Evolutionary conservation across 2,113 vertebrate species (phyloP).

Genomic region (Bos taurus): DNA sequence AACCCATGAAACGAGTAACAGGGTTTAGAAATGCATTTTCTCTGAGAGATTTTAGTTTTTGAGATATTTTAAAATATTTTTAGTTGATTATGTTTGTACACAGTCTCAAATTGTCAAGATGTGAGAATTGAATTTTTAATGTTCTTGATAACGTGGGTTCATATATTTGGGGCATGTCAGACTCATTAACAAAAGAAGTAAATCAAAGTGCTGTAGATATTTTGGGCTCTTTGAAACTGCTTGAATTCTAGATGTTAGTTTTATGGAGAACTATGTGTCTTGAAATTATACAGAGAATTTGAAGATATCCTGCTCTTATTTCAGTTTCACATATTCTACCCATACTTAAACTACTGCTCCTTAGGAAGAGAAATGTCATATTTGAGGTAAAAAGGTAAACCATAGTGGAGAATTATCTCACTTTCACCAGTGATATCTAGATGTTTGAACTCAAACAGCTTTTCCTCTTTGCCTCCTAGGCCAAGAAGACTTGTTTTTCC

Average conservation of each 20-base stretch:
- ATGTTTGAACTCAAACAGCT: not conserved
- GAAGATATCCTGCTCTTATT: not conserved
- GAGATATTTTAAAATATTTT: conserved; percentile 19
- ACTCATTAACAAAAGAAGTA: not conserved
- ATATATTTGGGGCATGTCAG: not conserved
- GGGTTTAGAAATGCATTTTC: not conserved
- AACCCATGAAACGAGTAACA: not conserved
- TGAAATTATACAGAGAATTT: not conserved
- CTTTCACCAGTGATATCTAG: not conserved
- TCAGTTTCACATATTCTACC: not conserved
- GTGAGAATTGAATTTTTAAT: conserved; percentile 5
- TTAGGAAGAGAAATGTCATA: not conserved
- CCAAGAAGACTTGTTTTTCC: not conserved
- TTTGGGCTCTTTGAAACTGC: not conserved
- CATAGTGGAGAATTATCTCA: not conserved
- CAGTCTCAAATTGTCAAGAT: not conserved
- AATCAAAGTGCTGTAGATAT: not conserved
- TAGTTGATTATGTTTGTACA: not conserved
- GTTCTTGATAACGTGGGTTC: not conserved
- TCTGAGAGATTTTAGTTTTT: conserved; percentile 15
- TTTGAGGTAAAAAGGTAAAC: not conserved
- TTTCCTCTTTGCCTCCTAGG: not conserved
- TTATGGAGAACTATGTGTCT: not conserved
- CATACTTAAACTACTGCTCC: not conserved
- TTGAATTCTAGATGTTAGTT: not conserved